These are phyloP conservation scores for Bothrops jararaca DNA, from an alignment of 2,113 vertebrate genomes.

Conservation along the genomic window DNA sequence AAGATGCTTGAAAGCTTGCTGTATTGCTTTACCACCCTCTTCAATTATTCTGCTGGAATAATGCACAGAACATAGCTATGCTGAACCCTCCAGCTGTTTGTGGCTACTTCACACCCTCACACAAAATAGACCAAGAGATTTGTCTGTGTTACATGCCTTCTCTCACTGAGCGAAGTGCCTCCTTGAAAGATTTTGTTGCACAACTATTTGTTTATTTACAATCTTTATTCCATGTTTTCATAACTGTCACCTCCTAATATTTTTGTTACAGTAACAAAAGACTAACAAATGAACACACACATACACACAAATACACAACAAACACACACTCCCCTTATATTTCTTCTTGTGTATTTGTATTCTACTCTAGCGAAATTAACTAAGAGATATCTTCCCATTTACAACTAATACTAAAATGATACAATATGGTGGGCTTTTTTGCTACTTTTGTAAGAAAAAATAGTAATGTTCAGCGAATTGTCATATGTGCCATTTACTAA, in stretches of 20 bases:
- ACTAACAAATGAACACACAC: neutral
- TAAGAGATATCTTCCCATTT: rapidly evolving
- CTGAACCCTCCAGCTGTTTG: neutral
- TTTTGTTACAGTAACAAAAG: neutral
- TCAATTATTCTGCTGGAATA: neutral
- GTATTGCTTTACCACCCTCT: neutral
- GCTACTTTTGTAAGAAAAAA: neutral
- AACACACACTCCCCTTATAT: neutral
- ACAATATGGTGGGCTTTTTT: neutral
- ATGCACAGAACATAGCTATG: neutral
- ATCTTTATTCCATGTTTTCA: neutral
- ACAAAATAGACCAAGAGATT: neutral
- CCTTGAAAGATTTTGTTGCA: neutral
- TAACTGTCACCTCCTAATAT: neutral
- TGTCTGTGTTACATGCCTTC: neutral
- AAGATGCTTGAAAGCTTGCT: neutral
- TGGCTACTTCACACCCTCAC: neutral
- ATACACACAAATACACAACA: neutral
- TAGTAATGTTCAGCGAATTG: constrained; percentile 53
- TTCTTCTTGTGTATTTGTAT: neutral
- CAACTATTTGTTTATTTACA: neutral
- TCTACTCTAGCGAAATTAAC: rapidly evolving
- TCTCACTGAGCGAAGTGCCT: neutral
- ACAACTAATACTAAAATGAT: neutral
- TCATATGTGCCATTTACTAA: constrained; percentile 84